phyloP scores from a whole-genome alignment of 2,888 invertebrate species.

The Notocelia uddmanniana region DNA sequence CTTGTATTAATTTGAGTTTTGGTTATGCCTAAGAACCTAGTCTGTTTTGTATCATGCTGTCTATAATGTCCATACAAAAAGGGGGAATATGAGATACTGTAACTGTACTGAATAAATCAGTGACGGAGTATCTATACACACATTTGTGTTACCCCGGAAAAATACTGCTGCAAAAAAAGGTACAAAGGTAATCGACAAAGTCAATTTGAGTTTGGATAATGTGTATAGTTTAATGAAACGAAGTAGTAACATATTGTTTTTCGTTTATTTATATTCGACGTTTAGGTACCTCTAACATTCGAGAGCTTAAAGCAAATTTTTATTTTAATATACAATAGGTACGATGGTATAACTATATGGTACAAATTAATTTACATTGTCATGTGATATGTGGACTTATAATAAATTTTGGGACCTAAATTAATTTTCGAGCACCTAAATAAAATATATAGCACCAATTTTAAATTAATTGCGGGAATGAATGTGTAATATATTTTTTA shows the following conservation, averaged over 20 bases:
- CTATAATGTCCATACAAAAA: too few species aligned
- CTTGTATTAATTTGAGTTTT: slow-evolving; percentile 46
- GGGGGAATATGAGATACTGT: too few species aligned
- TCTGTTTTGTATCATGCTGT: too few species aligned
- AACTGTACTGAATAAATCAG: too few species aligned
- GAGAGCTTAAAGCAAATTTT: slow-evolving; percentile 62
- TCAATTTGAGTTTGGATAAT: not conserved
- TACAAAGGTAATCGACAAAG: not conserved
- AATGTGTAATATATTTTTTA: not conserved
- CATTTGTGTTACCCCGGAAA: too few species aligned
- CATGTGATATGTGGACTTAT: slow-evolving; percentile 75
- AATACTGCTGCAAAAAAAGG: too few species aligned
- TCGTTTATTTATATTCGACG: slow-evolving; percentile 61
- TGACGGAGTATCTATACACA: too few species aligned
- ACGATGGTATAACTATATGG: slow-evolving; percentile 71
- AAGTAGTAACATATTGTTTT: slow-evolving; percentile 12
- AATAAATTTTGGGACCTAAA: slow-evolving; percentile 39
- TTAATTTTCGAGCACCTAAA: slow-evolving; percentile 66
- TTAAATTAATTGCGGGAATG: slow-evolving; percentile 47
- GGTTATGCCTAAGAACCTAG: not conserved
- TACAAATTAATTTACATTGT: slow-evolving; percentile 80
- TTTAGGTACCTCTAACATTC: slow-evolving; percentile 57
- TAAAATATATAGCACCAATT: slow-evolving; percentile 67
- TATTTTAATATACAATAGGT: slow-evolving; percentile 66
- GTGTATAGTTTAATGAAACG: not conserved